These are phyloP conservation scores for Poecilia wingei DNA, from an alignment of 2,797 vertebrate species.

Conservation along the genomic window DNA sequence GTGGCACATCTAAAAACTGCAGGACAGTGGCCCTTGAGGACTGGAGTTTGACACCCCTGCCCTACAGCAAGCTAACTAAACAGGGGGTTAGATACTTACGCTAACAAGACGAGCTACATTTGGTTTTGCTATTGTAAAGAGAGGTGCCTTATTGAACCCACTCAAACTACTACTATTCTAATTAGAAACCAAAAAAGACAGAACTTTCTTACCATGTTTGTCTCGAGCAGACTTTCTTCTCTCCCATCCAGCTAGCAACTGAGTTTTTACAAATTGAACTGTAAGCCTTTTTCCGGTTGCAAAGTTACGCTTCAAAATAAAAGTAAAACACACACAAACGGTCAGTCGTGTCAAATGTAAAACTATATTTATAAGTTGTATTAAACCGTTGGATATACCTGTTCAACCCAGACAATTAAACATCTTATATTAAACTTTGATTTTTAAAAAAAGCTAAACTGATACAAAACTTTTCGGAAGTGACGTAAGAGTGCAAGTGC, in stretches of 20 bases:
- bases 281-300: constrained; percentile 40
- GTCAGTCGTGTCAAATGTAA: background rate
- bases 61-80: background rate
- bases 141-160: rapidly evolving
- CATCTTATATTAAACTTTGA: background rate
- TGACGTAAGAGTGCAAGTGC: rapidly evolving
- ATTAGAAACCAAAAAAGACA: constrained; percentile 1
- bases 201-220: constrained; percentile 83
- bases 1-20: no score
- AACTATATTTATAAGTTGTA: background rate
- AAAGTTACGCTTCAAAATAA: constrained; percentile 41
- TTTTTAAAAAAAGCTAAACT: background rate
- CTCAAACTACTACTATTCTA: background rate
- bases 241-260: constrained; percentile 78
- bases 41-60: no score
- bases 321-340: background rate
- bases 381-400: background rate
- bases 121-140: constrained; percentile 26
- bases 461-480: constrained; percentile 22
- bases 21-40: no score
- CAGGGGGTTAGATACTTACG: background rate
- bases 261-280: background rate
- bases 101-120: constrained; percentile 48
- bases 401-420: background rate
- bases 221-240: constrained; percentile 79